Evolutionary conservation across 92 coral and sea anemone species (phyloP).

Genomic region (Siderastrea siderea): DNA sequence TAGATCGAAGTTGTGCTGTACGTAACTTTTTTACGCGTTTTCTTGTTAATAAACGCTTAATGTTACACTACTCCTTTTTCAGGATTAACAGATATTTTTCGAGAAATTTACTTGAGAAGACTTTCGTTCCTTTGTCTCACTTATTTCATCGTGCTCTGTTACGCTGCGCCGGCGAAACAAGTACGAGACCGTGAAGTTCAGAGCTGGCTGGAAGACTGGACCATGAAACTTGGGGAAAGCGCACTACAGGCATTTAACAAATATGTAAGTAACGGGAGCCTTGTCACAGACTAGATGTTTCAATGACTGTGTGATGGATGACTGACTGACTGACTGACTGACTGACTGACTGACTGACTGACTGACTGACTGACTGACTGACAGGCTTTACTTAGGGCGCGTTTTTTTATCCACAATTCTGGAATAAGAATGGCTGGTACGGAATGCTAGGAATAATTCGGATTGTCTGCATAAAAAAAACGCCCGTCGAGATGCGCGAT

Average conservation of each 20-base stretch:
- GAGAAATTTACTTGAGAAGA: neutral
- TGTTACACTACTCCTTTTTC: neutral
- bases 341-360: neutral
- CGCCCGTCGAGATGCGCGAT: too few relatives aligned
- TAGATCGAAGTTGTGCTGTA: too few relatives aligned
- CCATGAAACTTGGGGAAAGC: neutral
- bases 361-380: neutral
- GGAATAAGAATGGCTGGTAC: too few relatives aligned
- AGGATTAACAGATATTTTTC: neutral
- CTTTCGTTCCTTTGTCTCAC: neutral
- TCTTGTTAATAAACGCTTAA: neutral
- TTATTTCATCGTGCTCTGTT: neutral
- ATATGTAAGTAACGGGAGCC: constrained; percentile 11
- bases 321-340: neutral
- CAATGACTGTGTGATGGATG: neutral
- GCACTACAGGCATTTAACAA: neutral
- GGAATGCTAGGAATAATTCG: too few relatives aligned
- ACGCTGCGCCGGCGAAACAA: constrained; percentile 17
- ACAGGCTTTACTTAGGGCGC: too few relatives aligned
- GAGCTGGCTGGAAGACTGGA: constrained; percentile 12
- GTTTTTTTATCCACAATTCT: too few relatives aligned
- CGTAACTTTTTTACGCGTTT: neutral
- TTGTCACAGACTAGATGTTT: too few relatives aligned
- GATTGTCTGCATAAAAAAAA: too few relatives aligned
- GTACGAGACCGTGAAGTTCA: neutral